These are phyloP conservation scores for Calidris pygmaea DNA, from an alignment of 2,113 vertebrate genomes.

Conservation along the genomic window DNA sequence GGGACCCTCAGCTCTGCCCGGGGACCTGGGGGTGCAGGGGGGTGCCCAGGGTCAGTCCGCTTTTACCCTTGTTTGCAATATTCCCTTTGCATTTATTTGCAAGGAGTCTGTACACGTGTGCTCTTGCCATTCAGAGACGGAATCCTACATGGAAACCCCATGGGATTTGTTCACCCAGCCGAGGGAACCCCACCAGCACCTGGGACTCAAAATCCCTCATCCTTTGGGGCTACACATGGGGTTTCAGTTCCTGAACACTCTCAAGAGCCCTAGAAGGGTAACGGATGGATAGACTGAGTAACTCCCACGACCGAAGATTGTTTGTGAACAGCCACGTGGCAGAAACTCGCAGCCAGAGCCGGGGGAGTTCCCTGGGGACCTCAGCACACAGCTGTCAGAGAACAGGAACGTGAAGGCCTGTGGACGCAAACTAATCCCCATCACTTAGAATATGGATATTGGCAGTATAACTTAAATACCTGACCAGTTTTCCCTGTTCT, in stretches of 20 bases:
- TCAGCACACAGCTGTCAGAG: not conserved
- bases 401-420: not conserved
- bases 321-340: accelerated
- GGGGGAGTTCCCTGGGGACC: not conserved
- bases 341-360: not conserved
- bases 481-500: not conserved
- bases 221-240: not conserved
- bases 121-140: too few relatives aligned
- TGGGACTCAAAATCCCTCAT: not conserved
- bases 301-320: not conserved
- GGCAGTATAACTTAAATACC: too few relatives aligned
- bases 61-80: too few relatives aligned
- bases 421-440: accelerated
- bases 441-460: accelerated
- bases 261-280: not conserved
- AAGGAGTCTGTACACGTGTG: too few relatives aligned
- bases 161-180: too few relatives aligned
- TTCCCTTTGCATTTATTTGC: too few relatives aligned
- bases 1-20: too few relatives aligned
- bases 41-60: too few relatives aligned
- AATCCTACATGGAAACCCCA: too few relatives aligned
- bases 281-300: accelerated
- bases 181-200: too few relatives aligned
- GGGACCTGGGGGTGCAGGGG: too few relatives aligned
- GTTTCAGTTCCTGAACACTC: not conserved